Evolutionary conservation across 2,888 invertebrate species (phyloP).

Genomic region (Dasysyrphus albostriatus): DNA sequence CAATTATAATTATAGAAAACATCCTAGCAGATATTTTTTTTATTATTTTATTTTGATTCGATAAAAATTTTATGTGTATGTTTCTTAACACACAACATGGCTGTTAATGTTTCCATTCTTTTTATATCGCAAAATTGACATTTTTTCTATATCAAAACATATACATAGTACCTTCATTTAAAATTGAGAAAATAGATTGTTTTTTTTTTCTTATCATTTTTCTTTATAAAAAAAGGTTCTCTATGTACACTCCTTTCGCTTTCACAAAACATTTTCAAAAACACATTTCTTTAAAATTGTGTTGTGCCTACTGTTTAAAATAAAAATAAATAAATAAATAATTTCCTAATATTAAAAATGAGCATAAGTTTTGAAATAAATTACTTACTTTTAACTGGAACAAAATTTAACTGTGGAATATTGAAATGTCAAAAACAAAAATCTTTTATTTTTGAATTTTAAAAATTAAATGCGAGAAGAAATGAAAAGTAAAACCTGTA

Average conservation of each 20-base stretch:
- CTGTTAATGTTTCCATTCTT: constrained; percentile 60
- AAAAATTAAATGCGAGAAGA: too few relatives aligned
- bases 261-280: constrained; percentile 55
- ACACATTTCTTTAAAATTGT: constrained; percentile 49
- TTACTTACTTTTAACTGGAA: background rate
- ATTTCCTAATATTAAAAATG: constrained; percentile 6
- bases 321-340: constrained; percentile 18
- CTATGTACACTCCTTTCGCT: constrained; percentile 55
- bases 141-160: background rate
- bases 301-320: constrained; percentile 59
- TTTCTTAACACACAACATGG: constrained; percentile 60
- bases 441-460: background rate
- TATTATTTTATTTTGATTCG: constrained; percentile 49
- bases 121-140: constrained; percentile 17
- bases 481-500: too few relatives aligned
- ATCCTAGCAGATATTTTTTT: constrained; percentile 16
- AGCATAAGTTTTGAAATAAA: constrained; percentile 33
- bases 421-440: background rate
- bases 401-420: background rate
- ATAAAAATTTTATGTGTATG: constrained; percentile 44
- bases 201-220: constrained; percentile 19
- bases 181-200: background rate
- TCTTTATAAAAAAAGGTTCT: constrained; percentile 11
- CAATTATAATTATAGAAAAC: constrained; percentile 6
- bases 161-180: background rate